Percentiles rank a stretch among this genome's conserved stretches.
Evolutionary conservation across 2,888 invertebrate species (phyloP).

Genomic region (Tuberolachnus salignus): DNA sequence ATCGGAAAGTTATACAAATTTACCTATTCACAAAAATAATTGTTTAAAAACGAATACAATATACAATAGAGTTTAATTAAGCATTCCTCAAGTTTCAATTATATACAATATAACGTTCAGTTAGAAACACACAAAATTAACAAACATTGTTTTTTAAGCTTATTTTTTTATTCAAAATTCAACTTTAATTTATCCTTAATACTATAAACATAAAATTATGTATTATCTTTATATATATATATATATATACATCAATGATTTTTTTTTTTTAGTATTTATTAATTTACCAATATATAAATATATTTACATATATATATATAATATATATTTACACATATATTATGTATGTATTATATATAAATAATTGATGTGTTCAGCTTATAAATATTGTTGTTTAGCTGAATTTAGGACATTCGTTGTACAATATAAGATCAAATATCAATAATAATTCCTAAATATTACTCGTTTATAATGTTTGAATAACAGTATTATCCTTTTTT

Average conservation of each 20-base stretch:
- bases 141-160: conserved; percentile 54
- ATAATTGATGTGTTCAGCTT: conserved; percentile 55
- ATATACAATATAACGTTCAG: conserved; percentile 34
- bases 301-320: conserved; percentile 14
- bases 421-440: conserved; percentile 54
- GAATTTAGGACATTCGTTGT: conserved; percentile 53
- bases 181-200: conserved; percentile 47
- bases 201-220: conserved; percentile 42
- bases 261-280: conserved; percentile 46
- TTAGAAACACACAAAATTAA: conserved; percentile 51
- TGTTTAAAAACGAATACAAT: conserved; percentile 57
- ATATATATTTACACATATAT: conserved; percentile 26
- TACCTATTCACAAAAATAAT: conserved; percentile 57
- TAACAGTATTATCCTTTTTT: conserved; percentile 53
- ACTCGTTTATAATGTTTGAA: conserved; percentile 53
- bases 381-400: conserved; percentile 53
- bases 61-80: conserved; percentile 54
- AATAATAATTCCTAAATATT: conserved; percentile 56
- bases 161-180: conserved; percentile 55
- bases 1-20: conserved; percentile 46
- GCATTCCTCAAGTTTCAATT: conserved; percentile 56
- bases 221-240: conserved; percentile 36
- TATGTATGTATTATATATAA: conserved; percentile 43
- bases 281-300: conserved; percentile 29
- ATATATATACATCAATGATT: conserved; percentile 5